Evolutionary conservation across 1,140 invertebrate species (phyloP), one percentile per base, ranked within the genome.

Genomic region (Nephila pilipes): DNA sequence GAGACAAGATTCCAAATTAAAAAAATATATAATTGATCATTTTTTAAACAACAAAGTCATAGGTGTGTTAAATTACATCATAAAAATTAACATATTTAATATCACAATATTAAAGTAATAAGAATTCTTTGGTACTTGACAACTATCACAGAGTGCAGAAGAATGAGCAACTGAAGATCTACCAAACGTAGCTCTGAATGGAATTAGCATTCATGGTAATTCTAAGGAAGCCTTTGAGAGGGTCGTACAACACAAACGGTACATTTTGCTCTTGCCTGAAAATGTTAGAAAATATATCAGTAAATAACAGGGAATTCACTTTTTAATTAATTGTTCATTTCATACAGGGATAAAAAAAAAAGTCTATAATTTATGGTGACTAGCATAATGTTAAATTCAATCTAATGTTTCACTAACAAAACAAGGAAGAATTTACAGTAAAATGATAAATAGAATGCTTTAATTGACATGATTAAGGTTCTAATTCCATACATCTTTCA

Each of bases 101-200:
- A 36, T 18, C 1, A 75, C 32, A 75, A 75, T 2, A 75, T 18
- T 18, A 32, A 32, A 36, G 12, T 32, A 10, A 75, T 75, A 10
- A 32, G 12, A 25, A 32, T 75, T 75, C 29, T 75, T 75, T 75
- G 69, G 69, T 36, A 6, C 16, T 32, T 32, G 29, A 5, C 6
- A 18, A n/a, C 0, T 75, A 46, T 75, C 14, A 75, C 6, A 25
- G 63, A 5, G 32, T 75, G 46, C 46, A 46, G 46, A 46, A 6
- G 6, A 46, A 6, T 10, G 4, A 36, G 29, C 32, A 4, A 29
- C 14, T 6, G 16, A 38, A 38, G 38, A 36, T 60, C 36, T 65
- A 93, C 93, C 93, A 96, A 32, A 95, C 63, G 55, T 95, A 93
- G 22, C 95, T 96, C 88, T 95, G 95, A 75, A 96, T 95, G 22